Conservation (phyloP, 2,797 vertebrate species). For the Propithecus perrieri region DNA sequence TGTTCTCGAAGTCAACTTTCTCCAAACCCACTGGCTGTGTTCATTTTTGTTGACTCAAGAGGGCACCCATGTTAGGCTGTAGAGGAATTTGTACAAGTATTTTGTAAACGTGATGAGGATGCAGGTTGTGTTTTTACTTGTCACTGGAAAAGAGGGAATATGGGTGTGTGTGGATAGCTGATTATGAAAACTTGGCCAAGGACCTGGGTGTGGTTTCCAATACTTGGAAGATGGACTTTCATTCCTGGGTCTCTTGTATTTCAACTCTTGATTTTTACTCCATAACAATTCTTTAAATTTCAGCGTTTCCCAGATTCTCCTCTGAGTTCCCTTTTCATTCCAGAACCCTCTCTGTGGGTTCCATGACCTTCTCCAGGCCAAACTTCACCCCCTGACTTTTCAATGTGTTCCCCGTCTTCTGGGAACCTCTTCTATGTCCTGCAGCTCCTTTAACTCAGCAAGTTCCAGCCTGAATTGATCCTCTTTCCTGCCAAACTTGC, state of each 20-base stretch:
- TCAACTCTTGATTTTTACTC: slow-evolving; percentile 24
- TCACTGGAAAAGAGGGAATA: not conserved
- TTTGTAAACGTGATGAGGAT: not conserved
- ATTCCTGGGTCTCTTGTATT: not conserved
- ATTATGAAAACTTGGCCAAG: not conserved
- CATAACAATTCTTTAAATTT: not conserved
- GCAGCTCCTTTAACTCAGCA: slow-evolving; percentile 28
- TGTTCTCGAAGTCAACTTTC: not conserved
- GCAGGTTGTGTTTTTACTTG: not conserved
- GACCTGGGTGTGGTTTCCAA: not conserved
- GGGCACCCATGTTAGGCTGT: not conserved
- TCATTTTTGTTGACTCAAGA: slow-evolving; percentile 20
- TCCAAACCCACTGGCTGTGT: not conserved
- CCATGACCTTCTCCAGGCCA: not conserved
- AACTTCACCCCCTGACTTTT: not conserved
- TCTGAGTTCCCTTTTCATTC: not conserved
- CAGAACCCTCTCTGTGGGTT: not conserved
- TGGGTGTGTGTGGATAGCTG: not conserved
- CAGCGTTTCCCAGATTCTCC: not conserved
- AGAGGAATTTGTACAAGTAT: not conserved
- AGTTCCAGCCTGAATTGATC: slow-evolving; percentile 64
- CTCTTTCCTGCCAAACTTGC: slow-evolving; percentile 59
- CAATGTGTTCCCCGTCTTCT: not conserved
- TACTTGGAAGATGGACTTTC: not conserved
- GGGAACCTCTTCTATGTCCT: not conserved